Base-by-base conservation (phyloP, 2,113 vertebrate species). In the Actinemys pallida region DNA sequence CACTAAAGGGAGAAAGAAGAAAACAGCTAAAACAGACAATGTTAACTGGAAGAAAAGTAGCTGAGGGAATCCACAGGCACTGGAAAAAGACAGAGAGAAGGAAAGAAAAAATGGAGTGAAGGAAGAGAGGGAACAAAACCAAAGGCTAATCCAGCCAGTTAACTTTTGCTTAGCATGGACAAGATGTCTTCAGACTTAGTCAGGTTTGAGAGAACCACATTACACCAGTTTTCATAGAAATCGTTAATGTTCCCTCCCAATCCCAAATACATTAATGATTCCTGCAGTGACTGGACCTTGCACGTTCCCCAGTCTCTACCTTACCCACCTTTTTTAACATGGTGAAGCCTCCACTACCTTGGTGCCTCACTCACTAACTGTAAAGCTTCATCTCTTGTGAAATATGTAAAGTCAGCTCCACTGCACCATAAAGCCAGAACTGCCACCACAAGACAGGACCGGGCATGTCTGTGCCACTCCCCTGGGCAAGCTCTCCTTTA, bases 251-350 rank as follows among this genome's bases (percentile, higher is more conserved):
- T 86, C 83, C 85, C 72, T 53, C 29, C 94, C 95, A 81, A 81
- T 72, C 94, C 87, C 56, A 10, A 76, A 75, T 86, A n/a, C 89
- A 89, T 31, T 90, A 89, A 93, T 7, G 22, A 89, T 88, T 94
- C 94, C 19, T 95, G 92, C 47, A 52, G 56, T 31, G 29, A 81
- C 87, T 52, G 89, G 89, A 95, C 88, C 35, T 90, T 47, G 12
- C 84, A 29, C 8, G 47, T 81, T 95, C 27, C 56, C 83, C 88
- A 88, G 75, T 59, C 25, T 45, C 76, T 53, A 42, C 76, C 57
- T 5, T 54, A 57, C 86, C 65, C 65, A 72, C 87, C 31, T 31
- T 90, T 39, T 54, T 31, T 65, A 57, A 83, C 81, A 42, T 59
- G 27, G 52, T 88, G 81, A 85, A 81, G 50, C 17, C 81, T 62